Evolutionary conservation across 2,888 invertebrate genomes (phyloP).

Genomic region (Trichogramma dendrolimi): DNA sequence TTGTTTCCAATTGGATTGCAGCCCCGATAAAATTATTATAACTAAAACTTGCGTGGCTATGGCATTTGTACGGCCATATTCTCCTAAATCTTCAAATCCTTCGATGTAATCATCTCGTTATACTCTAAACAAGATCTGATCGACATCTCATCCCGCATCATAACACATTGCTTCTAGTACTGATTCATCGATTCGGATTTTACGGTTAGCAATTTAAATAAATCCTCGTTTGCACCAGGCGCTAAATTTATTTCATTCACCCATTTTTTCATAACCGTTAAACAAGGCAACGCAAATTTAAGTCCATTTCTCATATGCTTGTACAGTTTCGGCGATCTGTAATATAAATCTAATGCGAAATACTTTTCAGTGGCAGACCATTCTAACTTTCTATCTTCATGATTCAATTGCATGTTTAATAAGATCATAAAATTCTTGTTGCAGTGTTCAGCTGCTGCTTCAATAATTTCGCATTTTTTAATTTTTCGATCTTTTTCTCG

Average conservation of each 20-base stretch:
- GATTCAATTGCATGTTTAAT: slow-evolving; percentile 29
- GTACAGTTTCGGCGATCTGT: slow-evolving; percentile 12
- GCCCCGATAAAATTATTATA: too few relatives aligned
- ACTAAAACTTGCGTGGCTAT: too few relatives aligned
- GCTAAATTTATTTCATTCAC: not conserved
- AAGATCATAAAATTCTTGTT: slow-evolving; percentile 13
- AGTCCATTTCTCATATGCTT: not conserved
- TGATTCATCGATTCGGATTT: not conserved
- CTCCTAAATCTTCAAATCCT: too few relatives aligned
- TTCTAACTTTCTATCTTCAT: slow-evolving; percentile 23
- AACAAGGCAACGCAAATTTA: not conserved
- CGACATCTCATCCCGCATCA: slow-evolving; percentile 35
- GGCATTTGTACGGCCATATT: too few relatives aligned
- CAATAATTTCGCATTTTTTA: not conserved
- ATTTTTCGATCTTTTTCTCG: not conserved
- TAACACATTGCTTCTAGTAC: slow-evolving; percentile 27
- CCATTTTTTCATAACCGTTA: not conserved
- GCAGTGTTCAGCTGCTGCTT: not conserved
- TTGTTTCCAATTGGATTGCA: too few relatives aligned
- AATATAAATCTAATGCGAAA: slow-evolving; percentile 35
- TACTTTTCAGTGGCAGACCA: slow-evolving; percentile 36
- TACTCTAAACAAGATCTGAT: too few relatives aligned
- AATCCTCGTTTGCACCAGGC: not conserved
- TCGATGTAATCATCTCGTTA: too few relatives aligned
- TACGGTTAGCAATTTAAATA: not conserved